A percentile compares a stretch with the other conserved stretches of the same genome.
These are phyloP conservation scores for Andinoacara biseriatus DNA, from an alignment of 2,113 vertebrate genomes.

Conservation along the genomic window DNA sequence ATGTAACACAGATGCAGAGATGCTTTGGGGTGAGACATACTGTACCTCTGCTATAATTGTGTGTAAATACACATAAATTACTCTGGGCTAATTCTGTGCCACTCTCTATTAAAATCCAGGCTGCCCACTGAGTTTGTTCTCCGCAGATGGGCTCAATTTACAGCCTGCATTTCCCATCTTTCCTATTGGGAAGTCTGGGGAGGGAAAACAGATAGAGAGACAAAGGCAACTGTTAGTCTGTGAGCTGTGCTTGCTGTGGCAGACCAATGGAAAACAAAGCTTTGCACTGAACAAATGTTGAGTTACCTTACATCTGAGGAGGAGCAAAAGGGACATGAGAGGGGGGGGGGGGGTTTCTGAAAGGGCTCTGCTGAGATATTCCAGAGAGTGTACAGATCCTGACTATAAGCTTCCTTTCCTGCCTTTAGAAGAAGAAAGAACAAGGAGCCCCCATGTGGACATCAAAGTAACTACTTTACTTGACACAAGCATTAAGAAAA, in stretches of 20 bases:
- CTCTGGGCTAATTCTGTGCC: neutral
- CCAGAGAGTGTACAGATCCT: constrained; percentile 9
- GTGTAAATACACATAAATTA: neutral
- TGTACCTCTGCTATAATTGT: too few relatives aligned
- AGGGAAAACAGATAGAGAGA: constrained; percentile 24
- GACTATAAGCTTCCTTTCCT: neutral
- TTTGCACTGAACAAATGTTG: constrained; percentile 1
- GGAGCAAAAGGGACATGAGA: neutral
- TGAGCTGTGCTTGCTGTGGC: constrained; percentile 36
- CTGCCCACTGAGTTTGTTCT: neutral
- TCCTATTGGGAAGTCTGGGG: constrained; percentile 20
- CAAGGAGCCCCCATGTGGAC: constrained; percentile 68
- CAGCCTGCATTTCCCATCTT: constrained; percentile 29
- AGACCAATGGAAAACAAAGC: constrained; percentile 33
- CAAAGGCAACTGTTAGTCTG: constrained; percentile 47
- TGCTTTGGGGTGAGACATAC: neutral
- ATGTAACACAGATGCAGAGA: neutral
- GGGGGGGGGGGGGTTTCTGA: neutral
- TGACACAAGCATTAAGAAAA: constrained; percentile 29
- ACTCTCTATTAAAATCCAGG: neutral
- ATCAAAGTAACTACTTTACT: constrained; percentile 43
- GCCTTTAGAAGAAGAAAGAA: constrained; percentile 20
- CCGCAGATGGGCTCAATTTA: neutral
- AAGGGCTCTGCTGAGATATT: constrained; percentile 15
- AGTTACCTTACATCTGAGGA: neutral